Base-by-base conservation (phyloP, 2,888 invertebrate species). In the Caenorhabditis uteleia region DNA sequence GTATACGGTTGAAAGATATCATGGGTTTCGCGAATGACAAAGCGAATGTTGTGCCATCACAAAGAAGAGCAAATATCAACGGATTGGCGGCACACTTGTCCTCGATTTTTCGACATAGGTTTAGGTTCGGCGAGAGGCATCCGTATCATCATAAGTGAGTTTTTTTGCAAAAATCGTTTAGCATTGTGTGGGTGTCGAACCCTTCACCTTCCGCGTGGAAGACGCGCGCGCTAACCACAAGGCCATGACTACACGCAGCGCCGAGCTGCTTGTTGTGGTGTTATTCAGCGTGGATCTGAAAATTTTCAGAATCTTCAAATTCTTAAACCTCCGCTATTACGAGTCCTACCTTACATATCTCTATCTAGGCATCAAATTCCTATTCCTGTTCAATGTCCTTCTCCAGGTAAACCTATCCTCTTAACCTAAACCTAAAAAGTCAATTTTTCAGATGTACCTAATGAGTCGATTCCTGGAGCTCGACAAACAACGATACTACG, bases 381-480 rank as follows among this genome's bases (percentile, higher is more conserved):
- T 83, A 36, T 83, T 78, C 50, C 46, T 81, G 20, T 40, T 70
- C 46, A 83, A 83, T 65, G 83, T 82, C 14, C 25, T 78, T 2
- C 43, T 69, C 7, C 82, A 82, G 67, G 75, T 82, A 27, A 12
- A 14, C 10, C 12, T 7, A 4, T 26, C 16, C 20, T 21, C 10
- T 39, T 39, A 18, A 10, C 36, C 16, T n/a, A n/a, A 10, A 36
- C 31, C 14, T 29, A n/a, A n/a, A n/a, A n/a, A n/a, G n/a, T n/a
- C n/a, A n/a, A n/a, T 14, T 34, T 54, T 62, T 10, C 53, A 66
- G 66, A 68, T 68, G 77, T 77, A 73, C 51, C 60, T 82, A 25
- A 76, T 82, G 72, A 80, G 81, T 58, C 59, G 68, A 51, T 83
- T 83, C 45, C 70, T 83, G 26, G 77, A 83, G 60, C 77, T 81